Evolutionary conservation across 2,888 invertebrate species (phyloP).

Genomic region (Xestia c-nigrum): DNA sequence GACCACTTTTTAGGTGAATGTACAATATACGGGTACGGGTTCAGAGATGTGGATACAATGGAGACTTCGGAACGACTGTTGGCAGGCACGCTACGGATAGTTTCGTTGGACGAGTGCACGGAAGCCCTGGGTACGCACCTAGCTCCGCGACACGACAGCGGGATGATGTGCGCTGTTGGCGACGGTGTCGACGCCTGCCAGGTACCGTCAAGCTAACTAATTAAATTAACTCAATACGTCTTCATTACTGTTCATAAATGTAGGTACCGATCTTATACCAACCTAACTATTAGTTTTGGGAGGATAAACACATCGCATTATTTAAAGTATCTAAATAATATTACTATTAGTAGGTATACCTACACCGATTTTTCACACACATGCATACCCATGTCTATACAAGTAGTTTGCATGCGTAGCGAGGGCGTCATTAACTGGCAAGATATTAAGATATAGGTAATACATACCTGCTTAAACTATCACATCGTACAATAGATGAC

Average conservation of each 20-base stretch:
- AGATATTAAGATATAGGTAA: background rate
- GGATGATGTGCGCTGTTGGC: slow-evolving; percentile 87
- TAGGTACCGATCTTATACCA: background rate
- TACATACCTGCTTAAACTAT: slow-evolving; percentile 2
- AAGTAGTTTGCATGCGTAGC: background rate
- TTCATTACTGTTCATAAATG: slow-evolving; percentile 22
- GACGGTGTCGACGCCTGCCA: slow-evolving; percentile 85
- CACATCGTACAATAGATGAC: slow-evolving; percentile 6
- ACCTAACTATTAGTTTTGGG: slow-evolving; percentile 12
- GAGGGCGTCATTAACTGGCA: slow-evolving; percentile 18
- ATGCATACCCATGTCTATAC: background rate
- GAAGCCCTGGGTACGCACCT: slow-evolving; percentile 75
- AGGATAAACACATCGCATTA: slow-evolving; percentile 11
- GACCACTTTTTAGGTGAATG: slow-evolving; percentile 80
- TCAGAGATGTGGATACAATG: slow-evolving; percentile 65
- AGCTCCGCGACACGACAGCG: slow-evolving; percentile 78
- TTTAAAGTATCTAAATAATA: slow-evolving; percentile 4
- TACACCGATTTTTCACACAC: slow-evolving; percentile 5
- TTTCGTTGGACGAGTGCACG: slow-evolving; percentile 83
- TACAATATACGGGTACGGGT: slow-evolving; percentile 84
- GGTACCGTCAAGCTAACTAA: slow-evolving; percentile 70
- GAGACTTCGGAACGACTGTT: slow-evolving; percentile 75
- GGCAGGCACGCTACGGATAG: slow-evolving; percentile 77
- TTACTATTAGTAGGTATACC: slow-evolving; percentile 6
- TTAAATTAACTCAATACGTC: slow-evolving; percentile 38